A percentile compares a stretch with the other conserved stretches of the same genome.
Conservation (phyloP, 2,797 vertebrate species). For the Enteromius paludinosus region DNA sequence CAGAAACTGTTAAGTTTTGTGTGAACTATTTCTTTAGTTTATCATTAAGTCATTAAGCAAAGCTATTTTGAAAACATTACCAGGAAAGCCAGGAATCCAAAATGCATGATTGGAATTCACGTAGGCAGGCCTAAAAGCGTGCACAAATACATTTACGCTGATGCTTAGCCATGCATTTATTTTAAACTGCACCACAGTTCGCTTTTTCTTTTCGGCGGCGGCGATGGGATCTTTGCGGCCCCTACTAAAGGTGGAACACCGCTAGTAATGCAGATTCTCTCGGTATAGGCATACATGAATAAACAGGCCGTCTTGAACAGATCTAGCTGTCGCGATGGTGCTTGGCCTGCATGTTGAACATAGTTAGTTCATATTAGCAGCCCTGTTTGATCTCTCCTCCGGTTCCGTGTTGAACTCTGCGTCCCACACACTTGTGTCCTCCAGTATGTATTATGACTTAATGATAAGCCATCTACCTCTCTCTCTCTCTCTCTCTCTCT, state of each 20-base stretch:
- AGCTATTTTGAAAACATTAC: neutral
- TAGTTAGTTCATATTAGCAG: slow-evolving; percentile 24
- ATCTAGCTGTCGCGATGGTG: neutral
- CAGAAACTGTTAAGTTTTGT: neutral
- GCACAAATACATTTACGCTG: neutral
- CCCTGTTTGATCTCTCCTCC: slow-evolving; percentile 11
- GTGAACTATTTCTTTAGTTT: neutral
- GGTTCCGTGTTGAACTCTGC: slow-evolving; percentile 35
- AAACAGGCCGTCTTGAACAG: neutral
- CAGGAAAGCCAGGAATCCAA: neutral
- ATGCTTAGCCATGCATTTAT: neutral
- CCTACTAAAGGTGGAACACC: neutral
- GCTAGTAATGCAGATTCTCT: neutral
- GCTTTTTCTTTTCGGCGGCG: too few species aligned
- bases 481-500: slow-evolving; percentile 63
- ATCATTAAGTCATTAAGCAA: neutral
- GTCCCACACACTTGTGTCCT: slow-evolving; percentile 65
- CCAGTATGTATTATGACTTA: slow-evolving; percentile 46
- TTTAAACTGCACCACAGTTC: neutral
- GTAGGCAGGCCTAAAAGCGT: neutral
- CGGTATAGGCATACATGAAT: neutral
- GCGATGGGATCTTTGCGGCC: neutral
- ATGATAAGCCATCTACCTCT: slow-evolving; percentile 52
- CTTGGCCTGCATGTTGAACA: slow-evolving; percentile 12
- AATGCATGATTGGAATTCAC: neutral